Base-by-base conservation (phyloP, 1,140 invertebrate genomes). In the Drosophila baimaii region DNA sequence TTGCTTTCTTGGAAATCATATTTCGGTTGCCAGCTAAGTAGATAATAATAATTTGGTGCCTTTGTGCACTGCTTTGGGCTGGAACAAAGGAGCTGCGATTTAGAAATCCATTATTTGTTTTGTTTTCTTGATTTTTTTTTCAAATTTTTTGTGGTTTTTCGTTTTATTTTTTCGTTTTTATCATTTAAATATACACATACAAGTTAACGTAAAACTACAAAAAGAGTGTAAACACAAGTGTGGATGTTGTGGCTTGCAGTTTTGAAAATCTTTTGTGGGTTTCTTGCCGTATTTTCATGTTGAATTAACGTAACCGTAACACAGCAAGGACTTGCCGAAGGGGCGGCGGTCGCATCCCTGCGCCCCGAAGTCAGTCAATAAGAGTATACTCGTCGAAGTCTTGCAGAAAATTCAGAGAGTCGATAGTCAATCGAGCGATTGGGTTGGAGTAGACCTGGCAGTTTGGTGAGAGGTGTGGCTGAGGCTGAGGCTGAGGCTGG, bases 121-220 rank as follows among this genome's bases (percentile, higher is more conserved):
- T 35, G 10, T 62, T 63, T 59, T 77, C 39, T 71, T 23, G 43
- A 49, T 61, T 79, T 64, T 72, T 54, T 55, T 58, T 79, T 74
- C 70, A 70, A 37, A 62, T 58, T 73, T 77, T 79, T 81, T 69
- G 83, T 69, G 57, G 47, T 64, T 80, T 57, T 80, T 79, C 43
- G 57, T 75, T 69, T 69, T 68, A 58, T 56, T 51, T 62, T 62
- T 71, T 81, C 25, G 47, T 69, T 70, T 57, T 76, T 75, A 75
- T 85, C 65, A 89, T 89, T 88, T 88, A 88, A 88, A 88, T 88
- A 88, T 89, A 88, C 83, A 88, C 80, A 80, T 88, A 88, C 80
- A 88, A 88, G 82, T 88, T 88, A 88, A 88, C 83, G 83, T 88
- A 88, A 79, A 88, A 88, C 83, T 88, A 88, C 83, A 89, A 89